Evolutionary conservation across 2,113 vertebrate species (phyloP), one percentile per base, ranked within the genome.

Genomic region (Marmota monax): DNA sequence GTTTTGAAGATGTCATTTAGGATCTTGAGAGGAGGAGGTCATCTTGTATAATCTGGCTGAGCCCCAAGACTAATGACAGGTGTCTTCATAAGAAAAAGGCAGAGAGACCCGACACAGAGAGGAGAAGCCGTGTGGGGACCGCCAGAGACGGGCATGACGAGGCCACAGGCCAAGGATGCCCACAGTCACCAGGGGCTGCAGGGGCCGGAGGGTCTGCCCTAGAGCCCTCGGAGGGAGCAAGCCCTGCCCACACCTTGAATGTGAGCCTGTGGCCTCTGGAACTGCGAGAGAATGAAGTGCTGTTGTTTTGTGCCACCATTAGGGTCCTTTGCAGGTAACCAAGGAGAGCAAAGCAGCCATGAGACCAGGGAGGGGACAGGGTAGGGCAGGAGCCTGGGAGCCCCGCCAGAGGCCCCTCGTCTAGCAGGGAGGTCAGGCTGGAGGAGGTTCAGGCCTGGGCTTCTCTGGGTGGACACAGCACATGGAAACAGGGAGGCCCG

Each of bases 351-450:
- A 17, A 1, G 39, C 3, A 27, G 2, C 61, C 18, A 65, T 7
- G 45, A 27, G 61, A 0, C 12, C 22, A 0, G 82, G 39, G 53
- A 77, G 65, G 51, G 51, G 51, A 53, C 51, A 53, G 51, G 51
- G 51, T 16, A 16, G 12, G 51, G 51, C 12, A 53, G 51, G 51
- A 53, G 14, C 14, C 51, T 13, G 51, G 51, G 51, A 53, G 51
- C 3, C 18, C 25, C 29, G 56, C 2, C 4, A 10, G 39, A 39
- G 67, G 3, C 72, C 22, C 10, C 18, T 73, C 34, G 0, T 78
- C 12, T 39, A 20, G 0, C 1, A 5, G 25, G 17, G 45, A 5
- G 2, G 10, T 10, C 61, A 11, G 34, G 14, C 3, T 13, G 69
- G 14, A 80, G 42, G n/a, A n/a, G 10, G 29, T n/a, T 29, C 37